A percentile compares a stretch with the other conserved stretches of the same genome.
phyloP scores from a whole-genome alignment of 2,113 vertebrate genomes.

The Seriola dumerili region DNA sequence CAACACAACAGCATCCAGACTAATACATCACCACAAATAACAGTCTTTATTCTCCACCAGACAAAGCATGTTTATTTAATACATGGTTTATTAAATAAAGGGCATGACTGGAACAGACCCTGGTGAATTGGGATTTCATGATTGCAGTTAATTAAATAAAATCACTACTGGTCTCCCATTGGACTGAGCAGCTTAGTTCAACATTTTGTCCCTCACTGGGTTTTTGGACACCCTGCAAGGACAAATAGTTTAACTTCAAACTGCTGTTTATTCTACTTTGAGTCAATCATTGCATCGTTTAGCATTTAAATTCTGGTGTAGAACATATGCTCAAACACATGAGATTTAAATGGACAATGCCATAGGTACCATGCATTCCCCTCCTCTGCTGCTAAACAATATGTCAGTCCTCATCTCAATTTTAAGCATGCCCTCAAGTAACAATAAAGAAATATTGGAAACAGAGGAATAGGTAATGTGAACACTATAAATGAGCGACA shows the following conservation, averaged over 20 bases:
- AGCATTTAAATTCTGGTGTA: constrained; percentile 35
- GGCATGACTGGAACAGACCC: constrained; percentile 28
- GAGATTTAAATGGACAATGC: constrained; percentile 39
- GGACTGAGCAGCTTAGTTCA: constrained; percentile 35
- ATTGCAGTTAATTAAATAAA: constrained; percentile 67
- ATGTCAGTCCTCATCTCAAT: constrained; percentile 43
- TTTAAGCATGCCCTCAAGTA: constrained; percentile 54
- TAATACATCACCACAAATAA: constrained; percentile 27
- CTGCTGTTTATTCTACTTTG: constrained; percentile 6
- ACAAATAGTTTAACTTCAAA: constrained; percentile 23
- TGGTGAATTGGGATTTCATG: constrained; percentile 48
- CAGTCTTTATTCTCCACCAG: constrained; percentile 21
- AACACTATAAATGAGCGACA: constrained; percentile 60
- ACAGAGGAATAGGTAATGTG: constrained; percentile 55
- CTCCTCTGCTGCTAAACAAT: constrained; percentile 26
- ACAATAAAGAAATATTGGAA: constrained; percentile 68
- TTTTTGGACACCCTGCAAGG: constrained; percentile 28
- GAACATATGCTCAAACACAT: constrained; percentile 7
- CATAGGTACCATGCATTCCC: neutral
- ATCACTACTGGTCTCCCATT: constrained; percentile 36
- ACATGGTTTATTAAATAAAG: constrained; percentile 26
- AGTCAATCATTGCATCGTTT: constrained; percentile 14
- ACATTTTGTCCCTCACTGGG: constrained; percentile 21
- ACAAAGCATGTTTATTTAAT: constrained; percentile 34
- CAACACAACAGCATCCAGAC: constrained; percentile 20